phyloP scores from a whole-genome alignment of 92 coral and sea anemone species.

The Hydrozoanthus gracilis region DNA sequence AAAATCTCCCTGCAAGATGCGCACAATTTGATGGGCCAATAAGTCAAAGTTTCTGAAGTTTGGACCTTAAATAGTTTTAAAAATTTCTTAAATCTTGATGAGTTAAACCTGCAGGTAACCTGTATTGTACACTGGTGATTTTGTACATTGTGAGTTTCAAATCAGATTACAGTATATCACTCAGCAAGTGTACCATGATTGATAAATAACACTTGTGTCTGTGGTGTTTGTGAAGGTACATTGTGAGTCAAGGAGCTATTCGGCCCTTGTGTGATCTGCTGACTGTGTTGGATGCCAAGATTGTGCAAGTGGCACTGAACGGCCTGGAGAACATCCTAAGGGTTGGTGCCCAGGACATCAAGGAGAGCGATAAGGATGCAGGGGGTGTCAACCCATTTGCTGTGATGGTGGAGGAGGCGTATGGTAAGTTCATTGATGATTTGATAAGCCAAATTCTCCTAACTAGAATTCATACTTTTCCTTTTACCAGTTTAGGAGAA shows the following conservation, averaged over 20 bases:
- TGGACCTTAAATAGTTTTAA: too few species aligned
- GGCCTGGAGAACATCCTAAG: slow-evolving; percentile 93
- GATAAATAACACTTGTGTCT: background rate
- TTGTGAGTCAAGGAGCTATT: slow-evolving; percentile 93
- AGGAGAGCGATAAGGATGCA: slow-evolving; percentile 53
- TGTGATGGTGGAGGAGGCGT: slow-evolving; percentile 93
- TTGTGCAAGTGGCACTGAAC: slow-evolving; percentile 94
- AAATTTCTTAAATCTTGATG: too few species aligned
- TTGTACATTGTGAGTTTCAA: too few species aligned
- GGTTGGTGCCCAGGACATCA: slow-evolving; percentile 76
- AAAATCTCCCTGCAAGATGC: too few species aligned
- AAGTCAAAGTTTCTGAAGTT: too few species aligned
- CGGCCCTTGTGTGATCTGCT: slow-evolving; percentile 93
- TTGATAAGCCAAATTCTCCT: too few species aligned
- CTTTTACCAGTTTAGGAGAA: too few species aligned
- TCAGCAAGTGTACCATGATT: background rate
- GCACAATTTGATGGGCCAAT: too few species aligned
- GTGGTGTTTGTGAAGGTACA: slow-evolving; percentile 66
- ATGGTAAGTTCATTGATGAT: slow-evolving; percentile 67
- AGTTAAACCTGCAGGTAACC: too few species aligned
- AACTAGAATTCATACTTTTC: too few species aligned
- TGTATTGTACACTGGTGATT: too few species aligned
- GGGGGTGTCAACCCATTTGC: slow-evolving; percentile 86
- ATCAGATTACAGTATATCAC: too few species aligned
- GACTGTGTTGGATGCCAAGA: slow-evolving; percentile 94